A percentile compares a stretch with the other conserved stretches of the same genome.
Evolutionary conservation across 2,113 vertebrate species (phyloP).

Genomic region (Mugil cephalus): DNA sequence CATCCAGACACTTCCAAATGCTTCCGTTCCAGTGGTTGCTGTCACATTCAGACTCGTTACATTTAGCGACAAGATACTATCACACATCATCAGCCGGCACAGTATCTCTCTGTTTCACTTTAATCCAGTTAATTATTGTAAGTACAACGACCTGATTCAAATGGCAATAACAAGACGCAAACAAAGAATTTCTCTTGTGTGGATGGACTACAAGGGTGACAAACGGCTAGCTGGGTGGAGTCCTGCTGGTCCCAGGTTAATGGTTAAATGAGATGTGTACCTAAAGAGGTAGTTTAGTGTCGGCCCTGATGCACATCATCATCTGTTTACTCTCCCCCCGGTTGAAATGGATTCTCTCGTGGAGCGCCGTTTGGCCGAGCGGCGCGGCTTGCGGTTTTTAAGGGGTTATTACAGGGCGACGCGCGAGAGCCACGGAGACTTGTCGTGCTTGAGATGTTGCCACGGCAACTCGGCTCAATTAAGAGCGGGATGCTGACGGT

Average conservation of each 20-base stretch:
- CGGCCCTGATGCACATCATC: conserved; percentile 29
- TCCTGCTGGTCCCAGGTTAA: conserved; percentile 21
- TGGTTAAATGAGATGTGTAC: conserved; percentile 38
- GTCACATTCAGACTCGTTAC: not conserved
- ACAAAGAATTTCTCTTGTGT: too few species aligned
- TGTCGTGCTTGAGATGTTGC: conserved; percentile 2
- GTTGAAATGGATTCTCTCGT: conserved; percentile 13
- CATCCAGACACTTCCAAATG: conserved; percentile 4
- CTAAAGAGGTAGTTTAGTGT: conserved; percentile 33
- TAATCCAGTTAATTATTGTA: conserved; percentile 26
- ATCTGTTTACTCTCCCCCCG: conserved; percentile 27
- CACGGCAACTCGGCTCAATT: conserved; percentile 39
- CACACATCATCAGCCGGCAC: not conserved
- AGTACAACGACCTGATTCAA: not conserved
- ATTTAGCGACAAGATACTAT: not conserved
- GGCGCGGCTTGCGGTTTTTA: not conserved
- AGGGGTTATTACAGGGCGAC: conserved; percentile 25
- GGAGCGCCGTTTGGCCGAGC: not conserved
- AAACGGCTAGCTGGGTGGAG: conserved; percentile 1
- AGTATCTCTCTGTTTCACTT: not conserved
- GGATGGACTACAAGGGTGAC: not conserved
- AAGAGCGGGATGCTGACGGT: conserved; percentile 17
- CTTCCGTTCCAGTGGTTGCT: not conserved
- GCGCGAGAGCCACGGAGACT: not conserved
- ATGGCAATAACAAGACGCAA: not conserved